A percentile compares a stretch with the other conserved stretches of the same genome.
phyloP scores from a whole-genome alignment of 1,140 invertebrate species.

The Berghia stephanieae region DNA sequence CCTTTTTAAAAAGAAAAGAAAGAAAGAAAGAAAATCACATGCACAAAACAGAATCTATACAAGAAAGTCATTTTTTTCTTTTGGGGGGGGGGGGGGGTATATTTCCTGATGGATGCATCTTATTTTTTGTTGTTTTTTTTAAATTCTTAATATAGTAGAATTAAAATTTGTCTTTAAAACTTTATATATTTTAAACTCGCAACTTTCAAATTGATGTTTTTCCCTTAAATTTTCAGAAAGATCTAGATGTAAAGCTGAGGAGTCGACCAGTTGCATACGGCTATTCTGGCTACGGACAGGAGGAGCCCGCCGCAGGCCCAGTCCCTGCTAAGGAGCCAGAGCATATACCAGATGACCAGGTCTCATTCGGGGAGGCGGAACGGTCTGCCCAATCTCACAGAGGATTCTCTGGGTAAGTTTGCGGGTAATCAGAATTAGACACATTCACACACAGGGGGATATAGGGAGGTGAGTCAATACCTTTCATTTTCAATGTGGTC shows the following conservation, averaged over 20 bases:
- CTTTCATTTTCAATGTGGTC: neutral
- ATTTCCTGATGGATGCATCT: too few species aligned
- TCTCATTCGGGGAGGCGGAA: constrained; percentile 70
- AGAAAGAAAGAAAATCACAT: too few species aligned
- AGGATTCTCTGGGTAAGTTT: constrained; percentile 32
- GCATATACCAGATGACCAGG: constrained; percentile 69
- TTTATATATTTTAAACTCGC: too few species aligned
- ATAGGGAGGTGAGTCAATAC: neutral
- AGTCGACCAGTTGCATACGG: constrained; percentile 30
- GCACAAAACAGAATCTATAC: too few species aligned
- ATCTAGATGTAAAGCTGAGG: constrained; percentile 58
- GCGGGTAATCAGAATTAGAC: constrained; percentile 14
- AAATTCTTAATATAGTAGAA: too few species aligned
- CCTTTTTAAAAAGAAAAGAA: too few species aligned
- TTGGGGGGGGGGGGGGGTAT: too few species aligned
- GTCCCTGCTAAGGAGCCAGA: constrained; percentile 35
- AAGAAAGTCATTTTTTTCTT: too few species aligned
- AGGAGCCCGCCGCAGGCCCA: constrained; percentile 14
- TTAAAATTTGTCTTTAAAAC: too few species aligned
- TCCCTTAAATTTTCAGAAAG: constrained; percentile 82
- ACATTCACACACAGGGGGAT: neutral
- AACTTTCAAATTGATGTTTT: too few species aligned
- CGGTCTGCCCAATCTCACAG: constrained; percentile 38
- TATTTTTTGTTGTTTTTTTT: too few species aligned
- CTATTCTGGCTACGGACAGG: neutral